Evolutionary conservation across 1,140 invertebrate species (phyloP).

Genomic region (Daktulosphaira vitifoliae): DNA sequence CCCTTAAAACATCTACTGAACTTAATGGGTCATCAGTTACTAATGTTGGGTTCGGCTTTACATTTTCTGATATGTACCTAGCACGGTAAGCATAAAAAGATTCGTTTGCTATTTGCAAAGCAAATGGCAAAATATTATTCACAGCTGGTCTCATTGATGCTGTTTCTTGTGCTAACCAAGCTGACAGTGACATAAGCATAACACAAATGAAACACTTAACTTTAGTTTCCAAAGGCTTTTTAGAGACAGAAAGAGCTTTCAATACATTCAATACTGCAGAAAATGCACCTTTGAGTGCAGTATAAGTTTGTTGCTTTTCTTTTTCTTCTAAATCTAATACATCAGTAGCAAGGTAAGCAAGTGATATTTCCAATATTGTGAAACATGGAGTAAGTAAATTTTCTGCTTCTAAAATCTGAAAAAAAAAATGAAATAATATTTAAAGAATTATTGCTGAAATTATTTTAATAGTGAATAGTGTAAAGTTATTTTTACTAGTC

Average conservation of each 20-base stretch:
- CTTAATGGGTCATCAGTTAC: conserved; percentile 53
- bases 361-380: conserved; percentile 67
- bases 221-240: conserved; percentile 55
- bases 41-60: conserved; percentile 46
- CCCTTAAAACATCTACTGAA: conserved; percentile 61
- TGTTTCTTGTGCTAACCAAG: conserved; percentile 86
- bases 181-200: conserved; percentile 69
- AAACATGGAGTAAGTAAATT: conserved; percentile 76
- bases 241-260: conserved; percentile 48
- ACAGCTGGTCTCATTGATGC: conserved; percentile 76
- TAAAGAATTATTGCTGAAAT: too few relatives aligned
- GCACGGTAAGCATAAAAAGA: conserved; percentile 59
- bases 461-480: too few relatives aligned
- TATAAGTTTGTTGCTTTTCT: conserved; percentile 81
- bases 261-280: conserved; percentile 68
- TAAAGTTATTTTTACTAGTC: too few relatives aligned
- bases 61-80: conserved; percentile 48
- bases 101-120: conserved; percentile 68
- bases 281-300: conserved; percentile 82
- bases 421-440: too few relatives aligned
- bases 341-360: conserved; percentile 71
- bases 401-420: conserved; percentile 62
- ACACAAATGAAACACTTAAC: conserved; percentile 72
- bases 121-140: conserved; percentile 66
- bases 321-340: conserved; percentile 75